Conservation (phyloP, 2,113 vertebrate species). For the Egretta garzetta region DNA sequence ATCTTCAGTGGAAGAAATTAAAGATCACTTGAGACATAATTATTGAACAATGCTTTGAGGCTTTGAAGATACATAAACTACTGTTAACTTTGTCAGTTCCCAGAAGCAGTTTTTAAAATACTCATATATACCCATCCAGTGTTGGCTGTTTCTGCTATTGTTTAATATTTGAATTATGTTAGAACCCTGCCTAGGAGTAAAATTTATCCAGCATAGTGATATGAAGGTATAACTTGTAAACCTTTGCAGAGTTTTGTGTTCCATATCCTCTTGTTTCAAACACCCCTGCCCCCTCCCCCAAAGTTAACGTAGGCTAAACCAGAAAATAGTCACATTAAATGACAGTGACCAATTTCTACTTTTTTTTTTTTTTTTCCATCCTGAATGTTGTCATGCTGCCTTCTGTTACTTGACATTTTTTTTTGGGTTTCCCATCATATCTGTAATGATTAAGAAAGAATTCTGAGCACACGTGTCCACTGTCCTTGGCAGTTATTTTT, state of each 20-base stretch:
- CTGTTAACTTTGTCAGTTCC: neutral
- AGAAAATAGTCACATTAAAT: neutral
- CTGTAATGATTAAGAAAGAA: slow-evolving; percentile 12
- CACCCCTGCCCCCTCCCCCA: accelerated
- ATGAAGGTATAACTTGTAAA: neutral
- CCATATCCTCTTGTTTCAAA: neutral
- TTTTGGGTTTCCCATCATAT: slow-evolving; percentile 16
- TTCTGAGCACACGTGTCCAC: neutral
- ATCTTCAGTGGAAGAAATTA: neutral
- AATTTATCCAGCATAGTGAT: neutral
- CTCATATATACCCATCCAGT: neutral
- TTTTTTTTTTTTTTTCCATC: neutral
- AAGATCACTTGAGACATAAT: slow-evolving; percentile 4
- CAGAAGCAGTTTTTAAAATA: neutral
- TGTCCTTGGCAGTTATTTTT: slow-evolving; percentile 51
- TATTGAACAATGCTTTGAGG: neutral
- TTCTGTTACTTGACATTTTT: slow-evolving; percentile 43
- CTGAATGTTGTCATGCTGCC: neutral
- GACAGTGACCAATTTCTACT: neutral
- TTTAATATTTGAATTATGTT: neutral
- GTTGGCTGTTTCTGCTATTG: neutral
- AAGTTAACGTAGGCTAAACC: neutral
- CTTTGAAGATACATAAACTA: neutral
- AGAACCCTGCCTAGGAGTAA: neutral
- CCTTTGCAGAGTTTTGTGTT: neutral